Base-by-base conservation (phyloP, 2,888 invertebrate species). In the Ormyrus pomaceus region DNA sequence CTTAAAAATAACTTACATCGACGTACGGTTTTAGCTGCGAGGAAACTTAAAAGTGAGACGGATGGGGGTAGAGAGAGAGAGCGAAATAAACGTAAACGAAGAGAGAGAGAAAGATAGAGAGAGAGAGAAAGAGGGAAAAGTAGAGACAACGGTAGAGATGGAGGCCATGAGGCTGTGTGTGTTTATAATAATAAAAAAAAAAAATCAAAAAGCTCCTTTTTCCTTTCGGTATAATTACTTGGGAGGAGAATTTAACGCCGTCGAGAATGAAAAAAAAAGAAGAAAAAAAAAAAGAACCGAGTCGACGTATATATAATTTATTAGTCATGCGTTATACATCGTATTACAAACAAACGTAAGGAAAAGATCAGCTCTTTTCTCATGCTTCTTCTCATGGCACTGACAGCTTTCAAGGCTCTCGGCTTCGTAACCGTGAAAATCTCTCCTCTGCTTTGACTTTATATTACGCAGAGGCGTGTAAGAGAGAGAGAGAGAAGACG, bases 151-250 rank as follows among this genome's bases (percentile, higher is more conserved):
- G 82, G 81, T 80, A 82, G 84, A 83, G 84, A 83, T 84, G 84
- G 83, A 86, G 87, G 87, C 87, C 87, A 88, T 88, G 88, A 88
- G 88, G 87, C 86, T 87, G 86, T 84, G 85, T 87, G 84, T 85
- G 86, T 70, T 78, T 55, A 81, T 68, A 59, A 73, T 64, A 77
- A 34, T 70, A 68, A 77, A 80, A 73, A 69, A 77, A 77, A 76
- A 68, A 77, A 80, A 77, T 65, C 45, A 77, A 70, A 72, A 77
- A 75, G 62, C 34, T 34, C 34, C 34, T 34, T 34, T 34, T 34
- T 34, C 34, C 34, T 34, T 34, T 34, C 34, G 34, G 58, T 77
- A 58, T 58, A 50, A 68, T 77, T 83, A 82, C 79, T 72, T 82
- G 81, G 82, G 68, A 80, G 69, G 64, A 64, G 6, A n/a, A 55